A percentile compares a stretch with the other conserved stretches of the same genome.
phyloP scores from a whole-genome alignment of 2,113 vertebrate species.

The Scomber scombrus region DNA sequence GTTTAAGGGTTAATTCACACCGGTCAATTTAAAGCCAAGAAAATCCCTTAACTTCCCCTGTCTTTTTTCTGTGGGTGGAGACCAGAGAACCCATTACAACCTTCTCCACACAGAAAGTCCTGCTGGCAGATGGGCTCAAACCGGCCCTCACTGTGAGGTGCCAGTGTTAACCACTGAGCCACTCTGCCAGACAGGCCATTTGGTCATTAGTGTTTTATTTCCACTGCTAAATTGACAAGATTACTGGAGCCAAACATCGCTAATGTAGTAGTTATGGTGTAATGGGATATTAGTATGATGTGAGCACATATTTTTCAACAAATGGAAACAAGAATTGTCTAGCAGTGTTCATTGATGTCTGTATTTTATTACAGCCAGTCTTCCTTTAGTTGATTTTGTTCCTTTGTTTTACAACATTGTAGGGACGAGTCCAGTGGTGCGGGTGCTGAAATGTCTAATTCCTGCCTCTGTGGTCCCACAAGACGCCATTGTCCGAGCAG shows the following conservation, averaged over 20 bases:
- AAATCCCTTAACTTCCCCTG: not conserved
- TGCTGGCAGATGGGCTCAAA: too few relatives aligned
- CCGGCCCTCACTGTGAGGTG: not conserved
- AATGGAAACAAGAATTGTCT: too few relatives aligned
- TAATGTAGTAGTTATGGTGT: not conserved
- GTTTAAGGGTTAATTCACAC: not conserved
- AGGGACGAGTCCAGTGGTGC: conserved; percentile 84
- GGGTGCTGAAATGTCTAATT: conserved; percentile 90
- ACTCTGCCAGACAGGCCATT: not conserved
- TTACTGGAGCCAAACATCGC: not conserved
- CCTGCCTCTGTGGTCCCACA: conserved; percentile 89
- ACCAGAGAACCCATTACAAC: not conserved
- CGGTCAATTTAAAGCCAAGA: not conserved
- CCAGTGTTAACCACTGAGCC: not conserved
- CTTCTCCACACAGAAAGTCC: not conserved
- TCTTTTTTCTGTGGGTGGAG: not conserved
- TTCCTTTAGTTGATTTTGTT: not conserved
- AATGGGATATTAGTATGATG: not conserved
- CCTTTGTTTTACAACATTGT: conserved; percentile 32
- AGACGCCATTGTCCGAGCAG: conserved; percentile 86
- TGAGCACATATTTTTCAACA: not conserved
- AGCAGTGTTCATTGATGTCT: not conserved
- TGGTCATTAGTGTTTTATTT: not conserved
- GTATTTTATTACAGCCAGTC: not conserved
- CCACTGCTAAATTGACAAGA: not conserved